Conservation (phyloP, 2,113 vertebrate genomes). For the Typhlomys cinereus region DNA sequence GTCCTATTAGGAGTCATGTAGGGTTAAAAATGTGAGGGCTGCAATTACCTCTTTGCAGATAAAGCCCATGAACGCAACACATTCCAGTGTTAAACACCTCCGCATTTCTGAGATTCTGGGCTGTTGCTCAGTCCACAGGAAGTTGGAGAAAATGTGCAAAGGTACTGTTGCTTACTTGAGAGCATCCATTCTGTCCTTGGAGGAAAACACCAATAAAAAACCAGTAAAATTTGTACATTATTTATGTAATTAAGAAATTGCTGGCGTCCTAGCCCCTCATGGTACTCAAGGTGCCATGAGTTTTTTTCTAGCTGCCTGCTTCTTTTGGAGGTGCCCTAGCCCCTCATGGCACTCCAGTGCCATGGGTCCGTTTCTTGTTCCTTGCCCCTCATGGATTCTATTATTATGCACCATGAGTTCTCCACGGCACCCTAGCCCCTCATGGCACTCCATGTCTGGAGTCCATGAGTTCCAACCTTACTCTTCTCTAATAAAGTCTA, state of each 20-base stretch:
- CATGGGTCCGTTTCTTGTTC: no score
- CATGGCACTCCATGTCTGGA: no score
- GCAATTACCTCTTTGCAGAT: neutral
- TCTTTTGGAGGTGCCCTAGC: no score
- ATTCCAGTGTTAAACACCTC: slow-evolving; percentile 55
- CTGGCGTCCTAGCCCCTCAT: no score
- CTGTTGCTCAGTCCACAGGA: neutral
- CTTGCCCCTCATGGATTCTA: no score
- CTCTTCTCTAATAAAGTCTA: no score
- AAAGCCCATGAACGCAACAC: neutral
- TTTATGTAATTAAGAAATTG: neutral
- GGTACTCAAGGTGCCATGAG: no score
- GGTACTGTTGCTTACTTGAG: neutral
- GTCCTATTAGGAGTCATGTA: neutral
- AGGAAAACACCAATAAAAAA: neutral
- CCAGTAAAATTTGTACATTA: neutral
- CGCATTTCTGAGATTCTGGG: neutral
- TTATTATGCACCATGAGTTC: no score
- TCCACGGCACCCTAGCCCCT: no score
- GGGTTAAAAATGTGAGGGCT: neutral
- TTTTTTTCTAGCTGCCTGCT: no score
- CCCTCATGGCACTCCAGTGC: no score
- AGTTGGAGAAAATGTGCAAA: neutral
- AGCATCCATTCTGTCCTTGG: neutral
- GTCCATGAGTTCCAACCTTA: no score